Evolutionary conservation across 2,888 invertebrate species (phyloP).

Genomic region (Pyrochroa serraticornis): DNA sequence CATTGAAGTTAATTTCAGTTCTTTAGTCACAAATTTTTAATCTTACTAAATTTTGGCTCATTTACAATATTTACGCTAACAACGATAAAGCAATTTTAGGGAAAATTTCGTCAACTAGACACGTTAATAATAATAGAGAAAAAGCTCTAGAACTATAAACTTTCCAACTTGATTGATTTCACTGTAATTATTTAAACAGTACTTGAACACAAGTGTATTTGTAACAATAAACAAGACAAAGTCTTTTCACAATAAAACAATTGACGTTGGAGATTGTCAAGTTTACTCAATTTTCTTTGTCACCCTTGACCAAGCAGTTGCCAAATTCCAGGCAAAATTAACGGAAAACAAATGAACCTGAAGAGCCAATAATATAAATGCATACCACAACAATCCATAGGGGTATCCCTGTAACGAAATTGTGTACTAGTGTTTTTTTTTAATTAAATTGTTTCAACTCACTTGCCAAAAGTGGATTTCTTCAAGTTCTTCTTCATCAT

Average conservation of each 20-base stretch:
- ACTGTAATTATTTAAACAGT: conserved; percentile 13
- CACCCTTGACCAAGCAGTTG: conserved; percentile 82
- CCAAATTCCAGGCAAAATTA: conserved; percentile 81
- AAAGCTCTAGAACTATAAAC: conserved; percentile 4
- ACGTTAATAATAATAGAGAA: no score
- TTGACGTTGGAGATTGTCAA: conserved; percentile 13
- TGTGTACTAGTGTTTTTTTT: not conserved
- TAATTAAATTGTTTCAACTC: conserved; percentile 30
- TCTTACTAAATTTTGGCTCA: no score
- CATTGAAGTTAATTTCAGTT: not conserved
- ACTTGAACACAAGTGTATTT: conserved; percentile 23
- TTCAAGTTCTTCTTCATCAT: conserved; percentile 70
- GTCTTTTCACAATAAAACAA: conserved; percentile 17
- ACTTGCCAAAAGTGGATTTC: conserved; percentile 77
- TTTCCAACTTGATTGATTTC: conserved; percentile 19
- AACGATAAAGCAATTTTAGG: no score
- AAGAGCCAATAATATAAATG: conserved; percentile 82
- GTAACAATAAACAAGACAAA: conserved; percentile 15
- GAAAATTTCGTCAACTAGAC: not conserved
- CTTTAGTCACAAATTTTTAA: no score
- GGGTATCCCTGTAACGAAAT: conserved; percentile 77
- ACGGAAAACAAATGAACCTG: conserved; percentile 90
- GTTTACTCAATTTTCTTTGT: conserved; percentile 72
- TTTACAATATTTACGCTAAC: no score
- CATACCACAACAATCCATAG: conserved; percentile 91